Evolutionary conservation across 2,888 invertebrate species (phyloP).

Genomic region (Alloscopus bannaensis): DNA sequence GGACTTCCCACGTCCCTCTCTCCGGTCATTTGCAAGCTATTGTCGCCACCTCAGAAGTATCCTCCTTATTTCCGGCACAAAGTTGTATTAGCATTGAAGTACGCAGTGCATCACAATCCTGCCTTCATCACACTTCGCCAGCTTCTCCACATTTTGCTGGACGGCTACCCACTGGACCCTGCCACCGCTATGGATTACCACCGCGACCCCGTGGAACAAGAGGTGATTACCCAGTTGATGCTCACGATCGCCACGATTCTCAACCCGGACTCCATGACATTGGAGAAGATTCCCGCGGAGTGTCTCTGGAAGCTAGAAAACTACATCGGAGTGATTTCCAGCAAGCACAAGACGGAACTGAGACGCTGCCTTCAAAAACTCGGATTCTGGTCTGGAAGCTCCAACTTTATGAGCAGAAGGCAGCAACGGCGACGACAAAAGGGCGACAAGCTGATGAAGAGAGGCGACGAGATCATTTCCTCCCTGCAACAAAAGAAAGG

Average conservation of each 20-base stretch:
- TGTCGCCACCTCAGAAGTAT: neutral
- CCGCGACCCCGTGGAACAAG: neutral
- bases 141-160: neutral
- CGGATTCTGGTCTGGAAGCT: conserved; percentile 15
- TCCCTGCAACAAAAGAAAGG: conserved; percentile 3
- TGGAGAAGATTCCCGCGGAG: neutral
- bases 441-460: neutral
- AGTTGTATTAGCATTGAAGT: conserved; percentile 5
- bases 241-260: conserved; percentile 9
- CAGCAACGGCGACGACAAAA: neutral
- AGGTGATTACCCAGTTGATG: conserved; percentile 11
- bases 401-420: too few species aligned
- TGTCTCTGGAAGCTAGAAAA: conserved; percentile 15
- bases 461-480: neutral
- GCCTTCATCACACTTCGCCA: neutral
- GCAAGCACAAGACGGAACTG: conserved; percentile 17
- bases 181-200: neutral
- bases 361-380: conserved; percentile 5
- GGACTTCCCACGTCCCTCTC: neutral
- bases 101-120: conserved; percentile 7
- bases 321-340: neutral
- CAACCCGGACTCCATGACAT: neutral
- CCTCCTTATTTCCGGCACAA: neutral
- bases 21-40: neutral
- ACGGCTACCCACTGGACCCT: neutral